phyloP scores from a whole-genome alignment of 2,888 invertebrate species.

The Aproaerema taeniolella region DNA sequence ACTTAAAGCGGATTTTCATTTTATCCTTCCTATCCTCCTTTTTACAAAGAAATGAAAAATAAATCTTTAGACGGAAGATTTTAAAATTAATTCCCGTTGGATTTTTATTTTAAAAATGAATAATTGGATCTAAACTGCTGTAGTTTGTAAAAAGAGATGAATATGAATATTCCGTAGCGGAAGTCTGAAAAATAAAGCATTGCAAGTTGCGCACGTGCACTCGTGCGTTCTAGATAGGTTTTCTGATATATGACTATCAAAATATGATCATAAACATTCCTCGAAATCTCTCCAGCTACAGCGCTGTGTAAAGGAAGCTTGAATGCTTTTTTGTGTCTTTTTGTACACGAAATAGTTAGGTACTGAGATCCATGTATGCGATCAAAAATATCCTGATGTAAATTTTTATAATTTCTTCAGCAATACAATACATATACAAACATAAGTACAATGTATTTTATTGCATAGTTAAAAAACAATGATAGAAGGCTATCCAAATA shows the following conservation, averaged over 20 bases:
- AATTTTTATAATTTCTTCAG: no score
- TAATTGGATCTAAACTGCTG: no score
- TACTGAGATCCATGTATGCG: no score
- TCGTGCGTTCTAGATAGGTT: constrained; percentile 9
- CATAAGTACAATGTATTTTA: no score
- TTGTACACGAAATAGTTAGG: no score
- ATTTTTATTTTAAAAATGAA: no score
- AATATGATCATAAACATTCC: constrained; percentile 1
- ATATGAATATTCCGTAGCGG: neutral
- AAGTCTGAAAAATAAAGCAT: constrained; percentile 3
- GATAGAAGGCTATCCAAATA: no score
- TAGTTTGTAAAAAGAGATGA: neutral
- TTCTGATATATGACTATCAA: constrained; percentile 11
- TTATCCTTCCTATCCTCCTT: constrained; percentile 27
- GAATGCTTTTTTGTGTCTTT: no score
- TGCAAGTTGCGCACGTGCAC: neutral
- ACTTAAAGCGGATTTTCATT: constrained; percentile 43
- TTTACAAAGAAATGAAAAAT: constrained; percentile 12
- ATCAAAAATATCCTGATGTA: no score
- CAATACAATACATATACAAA: no score
- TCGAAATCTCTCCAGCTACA: neutral
- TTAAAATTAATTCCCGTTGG: neutral
- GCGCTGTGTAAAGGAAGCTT: no score
- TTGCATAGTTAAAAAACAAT: no score
- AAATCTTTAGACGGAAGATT: neutral